These are phyloP conservation scores for Brachyhypopomus gauderio DNA, from an alignment of 2,113 vertebrate species.

Conservation along the genomic window DNA sequence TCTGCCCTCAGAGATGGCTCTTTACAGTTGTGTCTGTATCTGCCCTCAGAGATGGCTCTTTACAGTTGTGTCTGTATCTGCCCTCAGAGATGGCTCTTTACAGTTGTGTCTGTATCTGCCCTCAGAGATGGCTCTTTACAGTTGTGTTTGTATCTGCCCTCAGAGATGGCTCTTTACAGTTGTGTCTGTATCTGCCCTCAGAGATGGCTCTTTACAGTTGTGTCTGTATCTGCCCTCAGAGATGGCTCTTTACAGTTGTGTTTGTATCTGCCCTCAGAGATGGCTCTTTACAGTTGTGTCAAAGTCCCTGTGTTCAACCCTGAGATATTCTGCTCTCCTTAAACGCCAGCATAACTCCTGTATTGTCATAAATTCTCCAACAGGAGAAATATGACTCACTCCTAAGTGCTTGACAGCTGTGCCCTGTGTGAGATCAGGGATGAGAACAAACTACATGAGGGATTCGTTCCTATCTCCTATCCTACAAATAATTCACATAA, in stretches of 20 bases:
- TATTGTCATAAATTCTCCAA: too few species aligned
- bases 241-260: constrained; percentile 2
- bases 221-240: background rate
- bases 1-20: too few species aligned
- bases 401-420: too few species aligned
- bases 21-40: constrained; percentile 22
- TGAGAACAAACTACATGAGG: background rate
- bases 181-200: constrained; percentile 1
- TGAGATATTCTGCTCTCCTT: too few species aligned
- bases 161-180: background rate
- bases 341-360: too few species aligned
- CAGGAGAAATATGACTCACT: too few species aligned
- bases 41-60: too few species aligned
- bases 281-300: too few species aligned
- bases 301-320: too few species aligned
- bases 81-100: too few species aligned
- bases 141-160: constrained; percentile 11
- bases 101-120: constrained; percentile 12
- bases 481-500: background rate
- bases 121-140: too few species aligned
- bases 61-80: constrained; percentile 19
- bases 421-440: background rate
- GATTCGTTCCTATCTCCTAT: background rate
- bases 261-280: background rate
- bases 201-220: background rate